Evolutionary conservation across 2,113 vertebrate species (phyloP).

Genomic region (Perca schrenkii): DNA sequence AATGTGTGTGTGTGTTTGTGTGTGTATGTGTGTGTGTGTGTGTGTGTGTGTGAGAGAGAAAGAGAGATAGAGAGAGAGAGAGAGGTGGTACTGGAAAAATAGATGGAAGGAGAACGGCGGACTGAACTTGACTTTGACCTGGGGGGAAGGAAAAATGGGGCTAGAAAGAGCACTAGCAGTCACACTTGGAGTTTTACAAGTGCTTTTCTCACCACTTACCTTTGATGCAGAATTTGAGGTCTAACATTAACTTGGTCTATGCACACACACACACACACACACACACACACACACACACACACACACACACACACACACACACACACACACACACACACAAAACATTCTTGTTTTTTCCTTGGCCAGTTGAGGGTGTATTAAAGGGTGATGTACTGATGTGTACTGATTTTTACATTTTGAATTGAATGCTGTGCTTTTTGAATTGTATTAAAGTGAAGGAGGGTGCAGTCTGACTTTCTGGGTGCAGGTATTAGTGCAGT

Average conservation of each 20-base stretch:
- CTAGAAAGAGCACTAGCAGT: conserved; percentile 43
- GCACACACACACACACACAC: conserved; percentile 1
- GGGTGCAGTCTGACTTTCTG: conserved; percentile 34
- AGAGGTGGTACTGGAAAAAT: conserved; percentile 15
- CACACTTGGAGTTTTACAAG: conserved; percentile 56
- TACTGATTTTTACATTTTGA: too few species aligned
- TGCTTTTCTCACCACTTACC: conserved; percentile 53
- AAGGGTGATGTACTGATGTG: background rate
- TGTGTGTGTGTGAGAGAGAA: too few species aligned
- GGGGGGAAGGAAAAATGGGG: conserved; percentile 56
- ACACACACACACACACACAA: conserved; percentile 22
- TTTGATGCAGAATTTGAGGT: conserved; percentile 55
- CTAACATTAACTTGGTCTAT: background rate
- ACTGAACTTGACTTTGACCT: conserved; percentile 70
- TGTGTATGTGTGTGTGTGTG: too few species aligned
- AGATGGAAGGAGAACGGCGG: conserved; percentile 54
- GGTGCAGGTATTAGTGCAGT: conserved; percentile 59
- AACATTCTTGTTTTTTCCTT: conserved; percentile 36
- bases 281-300: conserved; percentile 21
- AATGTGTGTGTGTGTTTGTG: too few species aligned
- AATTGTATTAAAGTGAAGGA: conserved; percentile 18
- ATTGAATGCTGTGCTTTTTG: too few species aligned
- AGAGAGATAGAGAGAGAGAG: background rate
- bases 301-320: background rate
- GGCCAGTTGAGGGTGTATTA: background rate